These are phyloP conservation scores for Lysandra coridon DNA, from an alignment of 2,888 invertebrate genomes.

Conservation along the genomic window DNA sequence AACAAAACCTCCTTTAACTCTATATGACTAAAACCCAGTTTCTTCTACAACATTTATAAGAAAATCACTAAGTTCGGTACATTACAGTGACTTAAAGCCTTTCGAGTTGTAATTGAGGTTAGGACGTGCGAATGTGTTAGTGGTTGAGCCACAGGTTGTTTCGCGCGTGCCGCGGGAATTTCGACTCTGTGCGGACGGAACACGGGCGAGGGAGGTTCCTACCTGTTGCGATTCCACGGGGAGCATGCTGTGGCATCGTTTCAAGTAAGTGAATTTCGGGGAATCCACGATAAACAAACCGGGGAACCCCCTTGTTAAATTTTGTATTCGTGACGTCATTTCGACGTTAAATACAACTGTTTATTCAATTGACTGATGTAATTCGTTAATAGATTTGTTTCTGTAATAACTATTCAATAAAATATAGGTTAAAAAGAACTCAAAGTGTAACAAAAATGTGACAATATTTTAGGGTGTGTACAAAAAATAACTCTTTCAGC, in stretches of 20 bases:
- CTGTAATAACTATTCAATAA: background rate
- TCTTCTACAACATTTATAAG: background rate
- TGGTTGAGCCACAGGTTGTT: slow-evolving; percentile 63
- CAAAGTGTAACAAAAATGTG: background rate
- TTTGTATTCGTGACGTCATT: background rate
- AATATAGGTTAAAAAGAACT: background rate
- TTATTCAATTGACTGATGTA: background rate
- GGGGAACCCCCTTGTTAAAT: background rate
- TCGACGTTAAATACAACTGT: background rate
- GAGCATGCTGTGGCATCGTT: slow-evolving; percentile 72
- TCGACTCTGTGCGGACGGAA: slow-evolving; percentile 50
- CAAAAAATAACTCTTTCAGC: background rate
- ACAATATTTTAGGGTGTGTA: background rate
- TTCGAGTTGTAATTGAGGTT: slow-evolving; percentile 20
- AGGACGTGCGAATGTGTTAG: slow-evolving; percentile 14
- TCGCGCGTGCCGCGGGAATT: slow-evolving; percentile 56
- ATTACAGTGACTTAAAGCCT: background rate
- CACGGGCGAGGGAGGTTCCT: slow-evolving; percentile 40
- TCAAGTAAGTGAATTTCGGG: slow-evolving; percentile 58
- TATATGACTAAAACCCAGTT: background rate
- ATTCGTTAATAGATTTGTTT: background rate
- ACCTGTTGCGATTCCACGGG: slow-evolving; percentile 70
- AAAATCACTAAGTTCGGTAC: background rate
- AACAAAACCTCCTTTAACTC: background rate
- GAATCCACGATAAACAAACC: background rate